Evolutionary conservation across 1,140 invertebrate species (phyloP), one percentile per base, ranked within the genome.

Genomic region (Ptiloglossa arizonensis): DNA sequence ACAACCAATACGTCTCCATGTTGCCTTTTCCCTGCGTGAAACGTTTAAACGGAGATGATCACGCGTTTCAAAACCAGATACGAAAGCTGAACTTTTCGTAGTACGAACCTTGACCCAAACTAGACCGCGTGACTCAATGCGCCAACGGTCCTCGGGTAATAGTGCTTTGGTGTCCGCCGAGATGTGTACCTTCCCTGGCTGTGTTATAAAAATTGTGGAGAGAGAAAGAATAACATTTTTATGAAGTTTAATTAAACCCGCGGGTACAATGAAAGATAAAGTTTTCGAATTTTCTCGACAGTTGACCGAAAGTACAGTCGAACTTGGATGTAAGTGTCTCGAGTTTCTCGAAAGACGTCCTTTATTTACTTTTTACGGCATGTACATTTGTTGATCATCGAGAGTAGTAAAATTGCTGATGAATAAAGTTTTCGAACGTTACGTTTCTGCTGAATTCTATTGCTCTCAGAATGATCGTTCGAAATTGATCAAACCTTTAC

Each of bases 1-100:
- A 93, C 29, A 98, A 86, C 97, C 97, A 98, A 89, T 95, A 97
- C 0, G 96, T 97, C 89, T 96, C 94, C 96, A 97, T 96, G 87
- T 96, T 95, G 41, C 97, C 97, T 93, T 98, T 98, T 15, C 97
- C 97, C 95, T 97, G 83, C 17, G 17, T 13, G 32, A 89, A 52
- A 82, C 11, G 54, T 52, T 52, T 24, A 32, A 32, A 80, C 86
- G 67, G 56, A 83, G 56, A 62, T 72, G 82, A 82, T 60, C 68
- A 72, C 60, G 24, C 59, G 27, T 19, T 1, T 35, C 13, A 13
- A 19, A 19, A 22, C 35, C 15, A 62, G 24, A 46, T 48, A 22
- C n/a, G 6, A 62, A n/a, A 32, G 19, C 56, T 5, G 59, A 56
- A 22, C n/a, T 77, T 59, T 57, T 63, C 63, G 38, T 17, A 24